phyloP scores from a whole-genome alignment of 2,797 vertebrate species.

The Chaunax sp. region DNA sequence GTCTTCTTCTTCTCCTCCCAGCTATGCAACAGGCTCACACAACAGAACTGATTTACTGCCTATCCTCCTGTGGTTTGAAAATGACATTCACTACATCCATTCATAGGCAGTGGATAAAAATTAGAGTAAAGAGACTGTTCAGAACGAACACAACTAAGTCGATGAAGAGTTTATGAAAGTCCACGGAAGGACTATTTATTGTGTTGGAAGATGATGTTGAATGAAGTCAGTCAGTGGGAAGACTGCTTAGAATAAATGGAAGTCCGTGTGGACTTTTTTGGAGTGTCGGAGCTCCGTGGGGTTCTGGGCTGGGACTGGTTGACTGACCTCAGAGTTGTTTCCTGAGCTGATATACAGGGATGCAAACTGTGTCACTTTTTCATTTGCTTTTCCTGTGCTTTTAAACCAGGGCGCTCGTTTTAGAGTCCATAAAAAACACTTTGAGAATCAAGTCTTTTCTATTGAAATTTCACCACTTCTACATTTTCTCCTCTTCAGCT shows the following conservation, averaged over 20 bases:
- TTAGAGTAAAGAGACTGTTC: slow-evolving; percentile 17
- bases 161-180: slow-evolving; percentile 27
- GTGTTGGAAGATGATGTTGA: slow-evolving; percentile 8
- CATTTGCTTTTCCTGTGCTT: neutral
- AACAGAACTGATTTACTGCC: slow-evolving; percentile 48
- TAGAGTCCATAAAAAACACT: too few relatives aligned
- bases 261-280: slow-evolving; percentile 11
- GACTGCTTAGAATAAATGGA: slow-evolving; percentile 24
- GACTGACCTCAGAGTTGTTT: slow-evolving; percentile 22
- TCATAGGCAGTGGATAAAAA: slow-evolving; percentile 30
- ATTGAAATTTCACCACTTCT: too few relatives aligned
- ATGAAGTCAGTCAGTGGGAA: slow-evolving; percentile 12
- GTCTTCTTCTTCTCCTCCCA: slow-evolving; percentile 29
- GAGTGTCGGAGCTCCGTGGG: slow-evolving; percentile 7
- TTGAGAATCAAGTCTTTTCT: too few relatives aligned
- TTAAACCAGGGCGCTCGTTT: too few relatives aligned
- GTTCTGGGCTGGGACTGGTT: slow-evolving; percentile 1
- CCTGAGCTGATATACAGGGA: slow-evolving; percentile 41
- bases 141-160: slow-evolving; percentile 19
- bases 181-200: slow-evolving; percentile 30
- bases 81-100: slow-evolving; percentile 19
- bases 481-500: too few relatives aligned
- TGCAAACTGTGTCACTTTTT: slow-evolving; percentile 45
- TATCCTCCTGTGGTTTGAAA: slow-evolving; percentile 22
- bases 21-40: slow-evolving; percentile 63